Percentiles rank a stretch among this genome's conserved stretches.
These are phyloP conservation scores for Paramormyrops hopkinsi DNA, from an alignment of 2,797 vertebrate genomes.

Conservation along the genomic window DNA sequence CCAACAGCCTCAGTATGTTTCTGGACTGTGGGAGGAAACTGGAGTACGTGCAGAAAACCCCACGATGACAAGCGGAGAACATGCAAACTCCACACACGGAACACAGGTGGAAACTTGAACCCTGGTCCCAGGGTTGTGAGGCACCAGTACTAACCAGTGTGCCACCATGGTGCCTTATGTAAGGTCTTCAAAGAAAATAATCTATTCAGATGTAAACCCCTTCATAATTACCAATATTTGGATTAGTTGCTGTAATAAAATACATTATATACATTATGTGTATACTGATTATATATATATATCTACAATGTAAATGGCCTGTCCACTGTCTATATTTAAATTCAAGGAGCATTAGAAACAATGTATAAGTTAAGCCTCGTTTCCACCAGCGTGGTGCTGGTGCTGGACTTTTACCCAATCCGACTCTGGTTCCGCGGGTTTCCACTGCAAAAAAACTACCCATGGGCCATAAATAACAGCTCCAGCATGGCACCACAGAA, in stretches of 20 bases:
- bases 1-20: background rate
- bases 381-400: background rate
- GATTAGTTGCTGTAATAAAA: background rate
- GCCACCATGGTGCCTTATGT: background rate
- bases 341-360: background rate
- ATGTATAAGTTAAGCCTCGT: background rate
- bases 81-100: background rate
- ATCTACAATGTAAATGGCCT: background rate
- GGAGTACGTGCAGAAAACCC: background rate
- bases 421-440: background rate
- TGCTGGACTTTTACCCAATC: background rate
- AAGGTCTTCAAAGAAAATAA: background rate
- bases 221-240: background rate
- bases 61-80: background rate
- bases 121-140: background rate
- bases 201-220: background rate
- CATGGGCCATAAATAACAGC: background rate
- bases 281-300: no score
- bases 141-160: background rate
- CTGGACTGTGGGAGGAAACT: background rate
- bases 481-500: background rate
- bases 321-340: background rate
- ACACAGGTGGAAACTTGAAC: background rate
- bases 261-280: background rate
- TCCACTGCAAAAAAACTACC: background rate